These are phyloP conservation scores for Elegia similella DNA, from an alignment of 2,888 invertebrate genomes.

Conservation along the genomic window DNA sequence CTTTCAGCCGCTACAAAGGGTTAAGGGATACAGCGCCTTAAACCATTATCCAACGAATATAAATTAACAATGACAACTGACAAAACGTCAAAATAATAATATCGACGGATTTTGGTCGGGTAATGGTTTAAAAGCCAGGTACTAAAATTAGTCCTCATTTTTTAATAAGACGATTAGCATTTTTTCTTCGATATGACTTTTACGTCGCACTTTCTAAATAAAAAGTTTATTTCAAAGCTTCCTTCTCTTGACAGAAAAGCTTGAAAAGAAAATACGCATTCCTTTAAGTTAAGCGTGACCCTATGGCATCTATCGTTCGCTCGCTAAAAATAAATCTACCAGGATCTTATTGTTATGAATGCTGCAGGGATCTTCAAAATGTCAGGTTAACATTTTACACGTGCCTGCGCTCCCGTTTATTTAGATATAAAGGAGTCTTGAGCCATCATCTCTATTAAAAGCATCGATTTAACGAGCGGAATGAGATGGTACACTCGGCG, in stretches of 20 bases:
- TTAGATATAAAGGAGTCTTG: constrained; percentile 61
- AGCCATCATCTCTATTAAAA: constrained; percentile 72
- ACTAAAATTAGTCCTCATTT: too few relatives aligned
- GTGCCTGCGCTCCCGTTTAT: constrained; percentile 49
- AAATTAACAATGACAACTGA: too few relatives aligned
- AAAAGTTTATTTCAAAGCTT: not conserved
- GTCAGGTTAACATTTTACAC: constrained; percentile 57
- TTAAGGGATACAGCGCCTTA: too few relatives aligned
- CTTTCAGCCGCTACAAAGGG: too few relatives aligned
- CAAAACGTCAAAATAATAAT: too few relatives aligned
- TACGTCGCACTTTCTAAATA: not conserved
- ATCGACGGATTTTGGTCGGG: too few relatives aligned
- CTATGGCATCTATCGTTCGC: constrained; percentile 31
- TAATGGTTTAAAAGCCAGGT: too few relatives aligned
- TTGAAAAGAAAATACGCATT: not conserved
- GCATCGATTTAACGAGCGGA: constrained; percentile 72
- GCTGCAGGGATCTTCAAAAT: constrained; percentile 39
- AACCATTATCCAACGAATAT: too few relatives aligned
- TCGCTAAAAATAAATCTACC: constrained; percentile 36
- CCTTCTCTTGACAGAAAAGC: not conserved
- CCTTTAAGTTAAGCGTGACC: constrained; percentile 23
- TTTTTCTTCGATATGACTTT: constrained; percentile 9
- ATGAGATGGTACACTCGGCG: constrained; percentile 54
- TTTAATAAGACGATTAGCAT: too few relatives aligned
- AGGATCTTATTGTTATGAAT: constrained; percentile 31